These are phyloP conservation scores for Poeciliopsis retropinna DNA, from an alignment of 2,113 vertebrate genomes.

Conservation along the genomic window DNA sequence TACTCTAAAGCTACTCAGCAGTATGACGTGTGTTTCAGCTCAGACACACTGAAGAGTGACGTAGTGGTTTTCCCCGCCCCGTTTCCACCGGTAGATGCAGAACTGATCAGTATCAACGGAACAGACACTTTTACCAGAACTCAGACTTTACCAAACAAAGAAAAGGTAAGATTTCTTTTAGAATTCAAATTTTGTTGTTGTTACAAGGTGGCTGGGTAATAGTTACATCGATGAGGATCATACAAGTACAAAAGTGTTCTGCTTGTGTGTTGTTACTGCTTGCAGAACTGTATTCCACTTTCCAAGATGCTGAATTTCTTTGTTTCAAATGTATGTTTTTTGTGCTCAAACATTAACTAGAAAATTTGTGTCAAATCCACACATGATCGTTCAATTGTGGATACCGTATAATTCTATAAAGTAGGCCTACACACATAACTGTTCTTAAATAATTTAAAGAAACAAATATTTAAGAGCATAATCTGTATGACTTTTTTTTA, in stretches of 20 bases:
- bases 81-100: slow-evolving; percentile 46
- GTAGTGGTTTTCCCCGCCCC: slow-evolving; percentile 12
- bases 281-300: neutral
- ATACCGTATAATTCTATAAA: too few species aligned
- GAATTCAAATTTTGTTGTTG: neutral
- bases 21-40: slow-evolving; percentile 20
- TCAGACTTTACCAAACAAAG: slow-evolving; percentile 60
- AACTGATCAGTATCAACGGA: slow-evolving; percentile 65
- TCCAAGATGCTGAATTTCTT: neutral
- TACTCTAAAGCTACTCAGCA: slow-evolving; percentile 31
- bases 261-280: neutral
- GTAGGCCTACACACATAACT: too few species aligned
- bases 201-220: neutral
- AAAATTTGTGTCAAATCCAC: neutral
- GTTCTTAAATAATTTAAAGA: too few species aligned
- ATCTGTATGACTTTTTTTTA: neutral
- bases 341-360: neutral
- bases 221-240: neutral
- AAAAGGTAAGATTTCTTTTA: slow-evolving; percentile 54
- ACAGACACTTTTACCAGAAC: slow-evolving; percentile 57
- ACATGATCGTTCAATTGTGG: neutral
- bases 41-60: slow-evolving; percentile 17
- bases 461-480: neutral
- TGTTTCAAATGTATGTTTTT: neutral
- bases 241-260: neutral